Base-by-base conservation (phyloP, 2,888 invertebrate genomes). In the Ophion ventricosus region DNA sequence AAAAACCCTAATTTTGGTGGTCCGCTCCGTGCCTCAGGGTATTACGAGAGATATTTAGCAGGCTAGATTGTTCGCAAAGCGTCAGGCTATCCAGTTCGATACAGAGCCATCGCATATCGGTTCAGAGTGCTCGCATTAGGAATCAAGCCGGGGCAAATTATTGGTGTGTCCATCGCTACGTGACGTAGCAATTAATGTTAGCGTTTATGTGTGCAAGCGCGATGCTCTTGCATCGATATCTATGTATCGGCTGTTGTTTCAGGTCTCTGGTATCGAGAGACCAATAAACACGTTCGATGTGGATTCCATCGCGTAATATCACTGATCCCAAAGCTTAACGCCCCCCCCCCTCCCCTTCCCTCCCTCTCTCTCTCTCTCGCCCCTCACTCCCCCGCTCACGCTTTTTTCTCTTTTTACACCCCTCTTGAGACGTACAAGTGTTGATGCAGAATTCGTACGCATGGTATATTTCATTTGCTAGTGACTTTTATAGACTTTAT, bases 271-370 rank as follows among this genome's bases (percentile, higher is more conserved):
- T 73, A 29, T 63, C 56, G 25, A 35, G 73, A 43, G 49, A 56
- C 56, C 78, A 84, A 81, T 84, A 84, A 81, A 84, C 81, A 84
- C 81, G 81, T 78, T 78, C 84, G 81, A 78, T 78, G 73, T 69
- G 74, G 64, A 78, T 74, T 70, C 69, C 54, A 78, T 80, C 83
- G 74, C 57, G 40, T 79, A 75, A 81, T 81, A 84, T 84, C 78
- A 66, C 63, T 75, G 75, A 78, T 75, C 35, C 77, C 35, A 74
- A 76, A 76, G 59, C 80, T 66, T 75, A 43, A 54, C 64, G 35
- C 35, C 63, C 29, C 61, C 29, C 20, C 40, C 49, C 73, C 54
- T 20, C 40, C 11, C 8, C 20, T 64, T 29, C 54, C 23, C 75
- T 54, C 35, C 17, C 23, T 64, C 54, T 20, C 43, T 29, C 17